A percentile compares a stretch with the other conserved stretches of the same genome.
These are phyloP conservation scores for Hoplodrina ambigua DNA, from an alignment of 2,888 invertebrate genomes.

Conservation along the genomic window DNA sequence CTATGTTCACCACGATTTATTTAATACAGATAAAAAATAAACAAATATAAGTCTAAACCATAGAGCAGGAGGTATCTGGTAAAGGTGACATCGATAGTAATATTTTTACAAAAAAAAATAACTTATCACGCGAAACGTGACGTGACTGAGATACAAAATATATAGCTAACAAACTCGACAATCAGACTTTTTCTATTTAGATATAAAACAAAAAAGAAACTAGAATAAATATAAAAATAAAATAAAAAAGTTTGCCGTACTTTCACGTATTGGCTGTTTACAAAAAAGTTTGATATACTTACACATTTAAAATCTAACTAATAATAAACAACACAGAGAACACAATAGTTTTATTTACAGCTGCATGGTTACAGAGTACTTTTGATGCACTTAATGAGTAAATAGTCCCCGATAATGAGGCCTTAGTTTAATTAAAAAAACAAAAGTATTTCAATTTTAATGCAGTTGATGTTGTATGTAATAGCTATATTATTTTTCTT, in stretches of 20 bases:
- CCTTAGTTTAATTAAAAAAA: conserved; percentile 47
- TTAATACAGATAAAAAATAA: conserved; percentile 5
- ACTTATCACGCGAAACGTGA: conserved; percentile 22
- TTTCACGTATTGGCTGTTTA: conserved; percentile 28
- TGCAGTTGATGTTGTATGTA: not conserved
- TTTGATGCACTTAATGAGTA: conserved; percentile 50
- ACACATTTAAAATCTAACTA: conserved; percentile 50
- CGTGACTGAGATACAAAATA: conserved; percentile 36
- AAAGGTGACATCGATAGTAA: not conserved
- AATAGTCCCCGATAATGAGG: conserved; percentile 22
- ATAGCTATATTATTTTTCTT: not conserved
- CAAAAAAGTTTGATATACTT: conserved; percentile 31
- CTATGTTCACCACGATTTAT: conserved; percentile 33
- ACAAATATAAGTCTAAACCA: conserved; percentile 31
- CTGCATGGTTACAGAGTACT: conserved; percentile 55
- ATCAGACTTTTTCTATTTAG: conserved; percentile 28
- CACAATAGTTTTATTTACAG: conserved; percentile 70
- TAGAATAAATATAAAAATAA: conserved; percentile 41
- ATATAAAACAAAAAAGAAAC: conserved; percentile 29
- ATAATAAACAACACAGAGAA: conserved; percentile 69
- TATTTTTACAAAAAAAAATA: conserved; percentile 3
- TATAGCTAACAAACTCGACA: conserved; percentile 23
- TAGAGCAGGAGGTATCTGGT: conserved; percentile 21
- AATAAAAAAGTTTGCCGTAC: conserved; percentile 22
- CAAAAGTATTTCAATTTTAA: not conserved